These are phyloP conservation scores for Sycophila sp. DNA, from an alignment of 1,140 invertebrate genomes.

Conservation along the genomic window DNA sequence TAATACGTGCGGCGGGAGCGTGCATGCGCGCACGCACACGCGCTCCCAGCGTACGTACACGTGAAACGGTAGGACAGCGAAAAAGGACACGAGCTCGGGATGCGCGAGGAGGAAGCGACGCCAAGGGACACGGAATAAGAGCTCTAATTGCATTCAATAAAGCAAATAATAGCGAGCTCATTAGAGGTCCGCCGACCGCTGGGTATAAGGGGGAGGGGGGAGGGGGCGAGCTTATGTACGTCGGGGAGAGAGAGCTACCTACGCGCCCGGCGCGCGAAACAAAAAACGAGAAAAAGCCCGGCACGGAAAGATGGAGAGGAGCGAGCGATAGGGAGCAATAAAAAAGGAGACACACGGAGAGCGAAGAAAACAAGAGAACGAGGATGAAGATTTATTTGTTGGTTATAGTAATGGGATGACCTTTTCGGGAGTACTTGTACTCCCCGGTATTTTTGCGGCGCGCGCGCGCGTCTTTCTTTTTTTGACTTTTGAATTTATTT, in stretches of 20 bases:
- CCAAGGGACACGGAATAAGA: constrained; percentile 58
- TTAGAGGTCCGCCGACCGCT: constrained; percentile 52
- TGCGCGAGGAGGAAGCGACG: constrained; percentile 26
- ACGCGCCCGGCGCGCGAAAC: constrained; percentile 46
- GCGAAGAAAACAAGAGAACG: no score
- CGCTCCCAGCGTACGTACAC: neutral
- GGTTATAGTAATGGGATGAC: neutral
- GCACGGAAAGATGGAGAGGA: constrained; percentile 18
- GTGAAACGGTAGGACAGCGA: neutral
- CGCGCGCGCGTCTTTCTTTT: neutral
- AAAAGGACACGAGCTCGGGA: neutral
- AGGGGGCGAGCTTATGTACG: constrained; percentile 48
- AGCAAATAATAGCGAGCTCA: constrained; percentile 66
- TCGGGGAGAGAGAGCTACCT: constrained; percentile 46
- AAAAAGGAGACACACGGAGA: constrained; percentile 7
- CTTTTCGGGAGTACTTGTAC: constrained; percentile 34
- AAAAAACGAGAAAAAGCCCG: constrained; percentile 1
- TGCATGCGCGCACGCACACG: neutral
- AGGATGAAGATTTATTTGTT: constrained; percentile 1
- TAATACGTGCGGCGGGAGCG: neutral
- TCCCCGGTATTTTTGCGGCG: constrained; percentile 33
- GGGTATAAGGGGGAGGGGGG: constrained; percentile 46
- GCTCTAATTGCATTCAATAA: constrained; percentile 66
- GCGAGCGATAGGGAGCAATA: constrained; percentile 27
- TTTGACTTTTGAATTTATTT: neutral